Evolutionary conservation across 2,888 invertebrate genomes (phyloP).

Genomic region (Tholera decimalis): DNA sequence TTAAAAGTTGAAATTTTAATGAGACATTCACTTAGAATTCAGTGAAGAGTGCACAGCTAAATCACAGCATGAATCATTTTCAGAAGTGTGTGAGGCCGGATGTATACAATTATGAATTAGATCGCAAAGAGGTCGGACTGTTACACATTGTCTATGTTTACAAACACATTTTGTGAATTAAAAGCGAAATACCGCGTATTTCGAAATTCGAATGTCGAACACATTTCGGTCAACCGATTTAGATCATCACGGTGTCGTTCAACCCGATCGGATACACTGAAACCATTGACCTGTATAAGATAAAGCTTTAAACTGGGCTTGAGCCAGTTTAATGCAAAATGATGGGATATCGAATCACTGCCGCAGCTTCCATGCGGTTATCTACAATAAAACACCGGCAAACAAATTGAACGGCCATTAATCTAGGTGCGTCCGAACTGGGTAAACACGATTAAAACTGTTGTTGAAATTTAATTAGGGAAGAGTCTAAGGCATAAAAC

Average conservation of each 20-base stretch:
- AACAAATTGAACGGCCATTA: slow-evolving; percentile 47
- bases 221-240: slow-evolving; percentile 76
- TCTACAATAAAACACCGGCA: slow-evolving; percentile 49
- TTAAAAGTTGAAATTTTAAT: slow-evolving; percentile 48
- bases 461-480: slow-evolving; percentile 25
- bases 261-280: slow-evolving; percentile 71
- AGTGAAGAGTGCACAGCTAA: slow-evolving; percentile 29
- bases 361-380: slow-evolving; percentile 58
- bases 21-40: slow-evolving; percentile 45
- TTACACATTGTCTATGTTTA: slow-evolving; percentile 37
- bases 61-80: slow-evolving; percentile 50
- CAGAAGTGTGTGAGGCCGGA: slow-evolving; percentile 39
- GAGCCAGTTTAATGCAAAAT: slow-evolving; percentile 72
- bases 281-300: slow-evolving; percentile 80
- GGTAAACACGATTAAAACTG: slow-evolving; percentile 24
- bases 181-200: slow-evolving; percentile 44
- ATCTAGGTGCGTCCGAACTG: slow-evolving; percentile 14
- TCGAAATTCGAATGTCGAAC: slow-evolving; percentile 49
- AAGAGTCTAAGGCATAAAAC: slow-evolving; percentile 1
- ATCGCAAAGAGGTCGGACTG: slow-evolving; percentile 49
- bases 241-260: slow-evolving; percentile 71
- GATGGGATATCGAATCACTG: slow-evolving; percentile 56
- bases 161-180: slow-evolving; percentile 29
- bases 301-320: slow-evolving; percentile 76
- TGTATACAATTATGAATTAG: slow-evolving; percentile 46